These are phyloP conservation scores for Chaitophorus viminalis DNA, from an alignment of 2,888 invertebrate species.

Conservation along the genomic window DNA sequence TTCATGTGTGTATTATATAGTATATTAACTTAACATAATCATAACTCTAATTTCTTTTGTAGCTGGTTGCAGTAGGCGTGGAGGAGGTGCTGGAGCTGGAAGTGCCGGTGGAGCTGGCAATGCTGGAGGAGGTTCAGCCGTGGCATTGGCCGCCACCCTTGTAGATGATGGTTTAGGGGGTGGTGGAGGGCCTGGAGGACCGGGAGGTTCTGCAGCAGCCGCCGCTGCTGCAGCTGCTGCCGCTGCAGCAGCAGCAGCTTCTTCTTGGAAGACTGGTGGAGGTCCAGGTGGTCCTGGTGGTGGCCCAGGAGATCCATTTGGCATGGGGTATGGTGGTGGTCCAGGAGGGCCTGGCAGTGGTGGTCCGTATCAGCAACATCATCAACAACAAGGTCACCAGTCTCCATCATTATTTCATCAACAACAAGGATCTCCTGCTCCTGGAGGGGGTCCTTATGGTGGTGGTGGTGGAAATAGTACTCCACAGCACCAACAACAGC, in stretches of 20 bases:
- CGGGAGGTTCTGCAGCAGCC: slow-evolving; percentile 70
- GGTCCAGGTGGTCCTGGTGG: slow-evolving; percentile 65
- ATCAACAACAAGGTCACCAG: slow-evolving; percentile 72
- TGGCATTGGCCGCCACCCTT: slow-evolving; percentile 48
- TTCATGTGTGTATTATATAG: neutral
- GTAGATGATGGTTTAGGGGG: slow-evolving; percentile 62
- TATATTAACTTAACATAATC: neutral
- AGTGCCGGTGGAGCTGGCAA: slow-evolving; percentile 11
- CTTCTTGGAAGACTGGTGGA: slow-evolving; percentile 56
- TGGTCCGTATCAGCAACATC: slow-evolving; percentile 69
- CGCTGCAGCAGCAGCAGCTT: slow-evolving; percentile 26
- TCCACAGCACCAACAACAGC: slow-evolving; percentile 70
- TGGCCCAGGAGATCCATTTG: slow-evolving; percentile 69
- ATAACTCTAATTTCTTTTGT: neutral
- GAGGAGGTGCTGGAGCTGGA: slow-evolving; percentile 9
- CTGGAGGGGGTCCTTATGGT: slow-evolving; percentile 78
- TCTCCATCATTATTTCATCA: slow-evolving; percentile 73
- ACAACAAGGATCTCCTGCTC: slow-evolving; percentile 77
- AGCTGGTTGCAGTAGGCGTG: slow-evolving; percentile 63
- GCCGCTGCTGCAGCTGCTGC: slow-evolving; percentile 63
- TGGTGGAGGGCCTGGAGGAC: slow-evolving; percentile 70
- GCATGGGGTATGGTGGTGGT: slow-evolving; percentile 67
- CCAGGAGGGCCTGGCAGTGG: slow-evolving; percentile 73
- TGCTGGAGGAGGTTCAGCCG: slow-evolving; percentile 27
- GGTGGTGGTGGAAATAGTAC: slow-evolving; percentile 81